Base-by-base conservation (phyloP, 2,797 vertebrate genomes). In the Anas capensis region DNA sequence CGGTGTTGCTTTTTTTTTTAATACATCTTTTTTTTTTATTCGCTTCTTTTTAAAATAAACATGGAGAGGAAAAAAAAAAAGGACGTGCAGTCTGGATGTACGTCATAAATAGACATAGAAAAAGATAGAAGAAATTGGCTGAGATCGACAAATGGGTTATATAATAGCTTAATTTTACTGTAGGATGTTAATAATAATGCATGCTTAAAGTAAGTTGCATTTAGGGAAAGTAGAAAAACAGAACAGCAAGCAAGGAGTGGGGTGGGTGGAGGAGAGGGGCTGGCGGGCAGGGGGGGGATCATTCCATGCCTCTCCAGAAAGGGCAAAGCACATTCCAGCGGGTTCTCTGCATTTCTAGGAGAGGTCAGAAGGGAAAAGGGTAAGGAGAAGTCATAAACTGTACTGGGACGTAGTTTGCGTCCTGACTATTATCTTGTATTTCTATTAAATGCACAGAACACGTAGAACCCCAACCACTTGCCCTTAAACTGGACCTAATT, bases 151-250 rank as follows among this genome's bases (percentile, higher is more conserved):
- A 98, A 99, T 98, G 98, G 98, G 98, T 98, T 98, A 97, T 97
- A 90, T 66, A 96, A 90, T 96, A 94, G 90, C 95, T 97, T 93
- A 97, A 93, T 98, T 98, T 98, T 98, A 98, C 97, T 98, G 97
- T 98, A 98, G 96, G 98, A 98, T 98, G 98, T 98, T 98, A 98
- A 97, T 97, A 97, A 96, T 96, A 97, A 99, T 98, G 98, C 99
- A 99, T 99, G 99, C 99, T 99, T 98, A 99, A 99, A 99, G 99
- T 99, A 99, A 99, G 99, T 99, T 99, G 99, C 99, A 99, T 99
- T 99, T 99, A 99, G 99, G 99, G 99, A 99, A 98, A 99, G 98
- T 98, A 99, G 98, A 98, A 97, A 98, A 97, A 98, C 98, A 98
- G 96, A 98, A 98, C 97, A 98, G 98, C 98, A 99, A 99, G 98